A percentile compares a stretch with the other conserved stretches of the same genome.
These are phyloP conservation scores for Dermatemys mawii DNA, from an alignment of 2,113 vertebrate species.

Conservation along the genomic window DNA sequence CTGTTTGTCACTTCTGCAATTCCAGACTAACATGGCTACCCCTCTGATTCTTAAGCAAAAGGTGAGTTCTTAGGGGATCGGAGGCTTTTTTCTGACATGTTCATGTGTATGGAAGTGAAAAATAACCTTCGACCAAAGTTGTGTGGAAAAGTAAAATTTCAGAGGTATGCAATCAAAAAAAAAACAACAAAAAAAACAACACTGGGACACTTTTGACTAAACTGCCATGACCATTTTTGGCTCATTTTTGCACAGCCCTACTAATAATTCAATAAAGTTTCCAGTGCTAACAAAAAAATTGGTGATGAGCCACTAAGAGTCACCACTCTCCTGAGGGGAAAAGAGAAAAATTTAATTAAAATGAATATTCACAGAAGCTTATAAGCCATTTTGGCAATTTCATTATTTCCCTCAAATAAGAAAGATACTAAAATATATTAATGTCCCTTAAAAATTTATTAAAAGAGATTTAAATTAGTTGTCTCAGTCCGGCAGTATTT, in stretches of 20 bases:
- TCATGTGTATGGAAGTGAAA: neutral
- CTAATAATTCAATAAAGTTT: neutral
- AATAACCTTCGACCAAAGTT: neutral
- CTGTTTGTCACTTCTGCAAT: too few relatives aligned
- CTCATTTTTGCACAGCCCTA: neutral
- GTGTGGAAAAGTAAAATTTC: neutral
- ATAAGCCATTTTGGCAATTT: slow-evolving; percentile 64
- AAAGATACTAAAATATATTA: slow-evolving; percentile 63
- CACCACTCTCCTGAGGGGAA: slow-evolving; percentile 44
- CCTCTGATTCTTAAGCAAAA: too few relatives aligned
- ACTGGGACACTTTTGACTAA: neutral
- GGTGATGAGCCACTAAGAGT: neutral
- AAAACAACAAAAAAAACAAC: neutral
- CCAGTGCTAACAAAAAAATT: neutral
- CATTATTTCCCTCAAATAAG: slow-evolving; percentile 59
- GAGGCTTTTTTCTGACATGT: neutral
- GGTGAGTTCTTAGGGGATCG: neutral
- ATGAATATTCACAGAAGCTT: slow-evolving; percentile 57
- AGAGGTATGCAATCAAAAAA: neutral
- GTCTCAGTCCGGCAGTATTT: neutral
- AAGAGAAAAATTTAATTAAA: slow-evolving; percentile 72
- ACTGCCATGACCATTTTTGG: neutral
- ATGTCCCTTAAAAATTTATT: slow-evolving; percentile 67
- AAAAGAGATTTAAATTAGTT: slow-evolving; percentile 52
- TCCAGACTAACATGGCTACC: too few relatives aligned